Conservation (phyloP, 2,797 vertebrate species). For the Micromesistius poutassou region DNA sequence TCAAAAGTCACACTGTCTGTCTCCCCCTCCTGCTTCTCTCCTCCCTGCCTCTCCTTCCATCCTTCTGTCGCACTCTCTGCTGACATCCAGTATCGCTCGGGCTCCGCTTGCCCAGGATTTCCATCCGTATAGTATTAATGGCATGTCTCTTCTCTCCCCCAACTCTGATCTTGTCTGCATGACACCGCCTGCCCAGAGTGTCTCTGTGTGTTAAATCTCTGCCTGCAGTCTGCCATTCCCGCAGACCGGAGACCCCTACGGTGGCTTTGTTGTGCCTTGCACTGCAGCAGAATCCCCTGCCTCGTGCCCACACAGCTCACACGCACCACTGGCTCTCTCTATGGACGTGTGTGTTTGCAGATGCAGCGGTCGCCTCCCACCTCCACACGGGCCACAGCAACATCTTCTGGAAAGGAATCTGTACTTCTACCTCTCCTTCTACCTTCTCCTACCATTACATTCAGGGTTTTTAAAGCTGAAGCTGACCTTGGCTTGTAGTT, state of each 20-base stretch:
- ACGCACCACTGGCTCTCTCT: conserved; percentile 16
- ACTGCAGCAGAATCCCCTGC: conserved; percentile 50
- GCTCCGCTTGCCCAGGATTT: conserved; percentile 35
- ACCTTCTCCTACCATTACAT: background rate
- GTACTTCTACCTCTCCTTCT: too few relatives aligned
- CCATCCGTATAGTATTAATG: conserved; percentile 48
- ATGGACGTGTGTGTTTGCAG: conserved; percentile 18
- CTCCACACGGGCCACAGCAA: background rate
- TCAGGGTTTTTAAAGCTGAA: background rate
- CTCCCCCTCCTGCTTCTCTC: background rate
- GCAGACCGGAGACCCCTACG: conserved; percentile 46
- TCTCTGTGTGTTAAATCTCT: conserved; percentile 53
- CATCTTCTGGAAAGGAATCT: background rate
- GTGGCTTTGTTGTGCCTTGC: conserved; percentile 51
- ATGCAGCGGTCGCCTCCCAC: background rate
- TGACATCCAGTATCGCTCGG: conserved; percentile 31
- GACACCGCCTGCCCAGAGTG: conserved; percentile 53
- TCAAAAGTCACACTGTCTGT: background rate
- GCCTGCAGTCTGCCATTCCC: conserved; percentile 41
- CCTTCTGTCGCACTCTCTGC: conserved; percentile 23
- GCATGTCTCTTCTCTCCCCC: conserved; percentile 37
- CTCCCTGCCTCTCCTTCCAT: conserved; percentile 9
- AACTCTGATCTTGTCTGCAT: conserved; percentile 48
- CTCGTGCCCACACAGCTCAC: conserved; percentile 42
- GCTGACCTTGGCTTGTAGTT: background rate